Conservation (phyloP, 1,140 invertebrate species). For the Drosophila paulistorum region DNA sequence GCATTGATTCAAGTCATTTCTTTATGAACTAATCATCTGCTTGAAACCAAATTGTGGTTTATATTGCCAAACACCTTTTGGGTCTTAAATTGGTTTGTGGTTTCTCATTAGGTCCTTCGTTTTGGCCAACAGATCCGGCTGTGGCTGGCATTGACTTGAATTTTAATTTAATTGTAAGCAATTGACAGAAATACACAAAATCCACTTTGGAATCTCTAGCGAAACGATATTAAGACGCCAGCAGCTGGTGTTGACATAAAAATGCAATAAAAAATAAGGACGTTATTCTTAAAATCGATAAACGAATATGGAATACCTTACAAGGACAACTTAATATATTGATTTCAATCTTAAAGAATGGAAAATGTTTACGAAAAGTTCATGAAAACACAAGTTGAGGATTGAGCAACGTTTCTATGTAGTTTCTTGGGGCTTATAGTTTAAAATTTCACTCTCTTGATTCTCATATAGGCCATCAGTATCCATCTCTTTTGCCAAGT, state of each 20-base stretch:
- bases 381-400: too few relatives aligned
- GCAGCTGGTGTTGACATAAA: conserved; percentile 76
- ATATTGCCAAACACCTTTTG: conserved; percentile 35
- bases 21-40: too few relatives aligned
- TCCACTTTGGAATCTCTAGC: conserved; percentile 33
- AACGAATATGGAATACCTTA: conserved; percentile 21
- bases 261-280: conserved; percentile 73
- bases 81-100: conserved; percentile 25
- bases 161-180: conserved; percentile 73
- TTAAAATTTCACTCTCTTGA: neutral
- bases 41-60: neutral
- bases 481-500: neutral
- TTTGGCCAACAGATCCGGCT: conserved; percentile 39
- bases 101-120: conserved; percentile 36
- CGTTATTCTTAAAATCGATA: conserved; percentile 14
- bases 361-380: neutral
- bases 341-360: neutral
- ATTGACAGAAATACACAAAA: conserved; percentile 76
- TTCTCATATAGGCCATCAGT: neutral
- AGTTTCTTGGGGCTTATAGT: too few relatives aligned
- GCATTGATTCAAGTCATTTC: too few relatives aligned
- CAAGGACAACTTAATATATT: neutral
- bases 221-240: conserved; percentile 64
- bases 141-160: conserved; percentile 63
- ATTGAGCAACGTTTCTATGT: too few relatives aligned